Base-by-base conservation (phyloP, 2,888 invertebrate genomes). In the Uropetala carovei region DNA sequence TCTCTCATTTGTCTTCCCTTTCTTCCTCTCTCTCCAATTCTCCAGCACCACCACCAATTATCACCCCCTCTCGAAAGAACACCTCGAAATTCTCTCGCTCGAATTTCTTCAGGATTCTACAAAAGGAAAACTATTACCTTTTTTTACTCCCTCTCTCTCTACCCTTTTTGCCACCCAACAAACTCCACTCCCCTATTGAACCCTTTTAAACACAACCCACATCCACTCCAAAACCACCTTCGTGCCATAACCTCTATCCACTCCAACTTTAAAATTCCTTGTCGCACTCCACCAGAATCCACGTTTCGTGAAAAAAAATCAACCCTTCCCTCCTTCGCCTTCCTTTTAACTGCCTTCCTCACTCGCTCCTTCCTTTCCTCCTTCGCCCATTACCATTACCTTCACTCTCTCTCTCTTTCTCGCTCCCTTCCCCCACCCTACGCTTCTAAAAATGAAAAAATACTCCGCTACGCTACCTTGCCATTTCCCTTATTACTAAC, bases 91-190 rank as follows among this genome's bases (percentile, higher is more conserved):
- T 56, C 84, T 84, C 84, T 10, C 84, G 7, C 85, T 58, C 22
- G 14, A 58, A 85, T 85, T 56, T 85, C 57, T 85, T 85, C 84
- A 56, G 56, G 84, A 16, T 56, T n/a, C 22, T 14, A 58, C 56
- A 85, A 85, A 85, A 22, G 85, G 58, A 57, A 58, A 85, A 85
- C 57, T 56, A 85, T 64, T 30, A 60, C 64, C 60, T 89, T 89
- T 83, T 43, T 57, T 43, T 43, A 5, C 56, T 83, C 83, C 43
- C 27, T 68, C 75, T 0, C 27, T 75, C 75, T 16, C 30, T 7
- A 56, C 57, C 18, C 64, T 43, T 57, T 56, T 18, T 83, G 56
- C 83, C 83, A n/a, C 43, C 56, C 83, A 18, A 14, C 85, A n/a
- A 10, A 56, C 22, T 85, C 57, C 56, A 56, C 22, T 22, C 14